Evolutionary conservation across 2,888 invertebrate genomes (phyloP).

Genomic region (Protonemura montana): DNA sequence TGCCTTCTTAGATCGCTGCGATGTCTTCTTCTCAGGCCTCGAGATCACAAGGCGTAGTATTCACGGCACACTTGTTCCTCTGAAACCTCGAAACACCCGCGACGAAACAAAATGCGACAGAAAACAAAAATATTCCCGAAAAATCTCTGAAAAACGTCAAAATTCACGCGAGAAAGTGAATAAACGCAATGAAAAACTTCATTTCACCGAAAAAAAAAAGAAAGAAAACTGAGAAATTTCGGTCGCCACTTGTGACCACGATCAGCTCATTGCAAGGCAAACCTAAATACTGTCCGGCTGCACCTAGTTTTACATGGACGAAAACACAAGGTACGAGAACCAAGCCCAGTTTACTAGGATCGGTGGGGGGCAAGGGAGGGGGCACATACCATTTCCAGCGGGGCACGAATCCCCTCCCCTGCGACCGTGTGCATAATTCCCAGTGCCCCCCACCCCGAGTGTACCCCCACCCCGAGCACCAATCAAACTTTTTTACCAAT

Average conservation of each 20-base stretch:
- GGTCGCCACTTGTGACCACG: neutral
- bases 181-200: no score
- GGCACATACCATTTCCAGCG: neutral
- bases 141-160: no score
- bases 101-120: no score
- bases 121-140: no score
- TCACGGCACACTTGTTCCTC: no score
- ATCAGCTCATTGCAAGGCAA: neutral
- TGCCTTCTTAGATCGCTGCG: neutral
- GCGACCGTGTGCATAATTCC: neutral
- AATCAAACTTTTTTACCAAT: slow-evolving; percentile 8
- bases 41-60: no score
- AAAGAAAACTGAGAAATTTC: no score
- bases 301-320: neutral
- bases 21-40: neutral
- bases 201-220: no score
- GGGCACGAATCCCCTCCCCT: neutral
- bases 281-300: slow-evolving; percentile 5
- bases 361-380: no score
- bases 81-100: no score
- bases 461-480: neutral
- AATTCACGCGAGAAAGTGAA: no score
- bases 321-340: neutral
- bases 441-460: slow-evolving; percentile 17
- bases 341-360: no score